Evolutionary conservation across 2,797 vertebrate genomes (phyloP).

Genomic region (Anniella stebbinsi): DNA sequence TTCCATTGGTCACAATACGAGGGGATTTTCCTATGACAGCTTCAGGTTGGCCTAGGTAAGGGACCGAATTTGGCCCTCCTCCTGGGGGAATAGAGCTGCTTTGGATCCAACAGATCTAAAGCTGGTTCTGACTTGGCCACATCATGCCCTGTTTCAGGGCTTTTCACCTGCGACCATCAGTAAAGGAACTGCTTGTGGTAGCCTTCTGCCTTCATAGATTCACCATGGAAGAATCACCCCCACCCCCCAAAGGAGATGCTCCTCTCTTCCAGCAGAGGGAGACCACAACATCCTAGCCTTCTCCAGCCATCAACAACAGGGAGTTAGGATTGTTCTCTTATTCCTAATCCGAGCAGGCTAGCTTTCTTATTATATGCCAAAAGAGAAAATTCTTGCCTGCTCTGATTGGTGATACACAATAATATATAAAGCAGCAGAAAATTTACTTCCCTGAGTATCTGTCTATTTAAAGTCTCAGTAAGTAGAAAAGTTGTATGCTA

Average conservation of each 20-base stretch:
- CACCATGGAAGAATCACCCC: not conserved
- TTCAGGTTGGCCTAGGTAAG: not conserved
- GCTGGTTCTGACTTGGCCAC: not conserved
- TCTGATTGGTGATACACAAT: not conserved
- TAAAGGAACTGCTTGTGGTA: no score
- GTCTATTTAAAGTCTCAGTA: slow-evolving; percentile 22
- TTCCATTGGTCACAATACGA: not conserved
- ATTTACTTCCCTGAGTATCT: not conserved
- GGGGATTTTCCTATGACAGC: not conserved
- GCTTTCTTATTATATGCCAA: slow-evolving; percentile 23
- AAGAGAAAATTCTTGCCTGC: not conserved
- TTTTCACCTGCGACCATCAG: not conserved
- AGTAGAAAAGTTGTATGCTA: slow-evolving; percentile 39
- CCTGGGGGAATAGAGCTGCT: not conserved
- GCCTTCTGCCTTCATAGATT: no score
- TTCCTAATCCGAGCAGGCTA: slow-evolving; percentile 28
- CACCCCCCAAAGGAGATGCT: not conserved
- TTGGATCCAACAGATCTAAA: not conserved
- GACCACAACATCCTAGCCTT: not conserved
- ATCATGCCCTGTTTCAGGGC: not conserved
- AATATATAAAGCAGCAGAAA: slow-evolving; percentile 44
- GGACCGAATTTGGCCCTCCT: not conserved
- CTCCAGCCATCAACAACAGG: not conserved
- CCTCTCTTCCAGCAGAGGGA: not conserved
- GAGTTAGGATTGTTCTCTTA: not conserved